A percentile compares a stretch with the other conserved stretches of the same genome.
phyloP scores from a whole-genome alignment of 2,797 vertebrate species.

The Austrolebias charrua region DNA sequence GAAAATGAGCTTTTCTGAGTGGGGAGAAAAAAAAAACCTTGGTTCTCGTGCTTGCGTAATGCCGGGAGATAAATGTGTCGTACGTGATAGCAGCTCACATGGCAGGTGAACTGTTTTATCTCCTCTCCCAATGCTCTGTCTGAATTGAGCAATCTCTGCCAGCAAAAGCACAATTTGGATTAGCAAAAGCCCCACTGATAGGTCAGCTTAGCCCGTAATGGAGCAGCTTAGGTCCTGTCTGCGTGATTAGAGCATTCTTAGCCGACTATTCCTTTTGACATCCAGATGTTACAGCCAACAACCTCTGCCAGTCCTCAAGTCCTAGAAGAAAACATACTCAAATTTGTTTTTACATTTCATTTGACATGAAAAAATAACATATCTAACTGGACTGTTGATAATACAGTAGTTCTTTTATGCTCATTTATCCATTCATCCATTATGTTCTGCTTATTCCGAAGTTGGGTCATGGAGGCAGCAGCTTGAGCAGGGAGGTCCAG shows the following conservation, averaged over 20 bases:
- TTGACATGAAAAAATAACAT: slow-evolving; percentile 22
- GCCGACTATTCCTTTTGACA: slow-evolving; percentile 65
- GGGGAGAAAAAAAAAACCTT: slow-evolving; percentile 7
- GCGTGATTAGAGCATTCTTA: slow-evolving; percentile 79
- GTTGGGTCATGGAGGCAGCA: too few species aligned
- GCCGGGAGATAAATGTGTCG: slow-evolving; percentile 56
- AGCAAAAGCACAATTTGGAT: slow-evolving; percentile 82
- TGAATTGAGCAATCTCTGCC: slow-evolving; percentile 76
- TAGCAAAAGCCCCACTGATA: slow-evolving; percentile 79
- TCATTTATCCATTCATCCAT: neutral
- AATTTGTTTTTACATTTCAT: neutral
- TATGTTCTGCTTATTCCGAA: too few species aligned
- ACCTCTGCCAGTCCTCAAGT: too few species aligned
- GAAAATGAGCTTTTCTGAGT: slow-evolving; percentile 39
- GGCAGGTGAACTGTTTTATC: slow-evolving; percentile 62
- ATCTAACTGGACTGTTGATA: neutral
- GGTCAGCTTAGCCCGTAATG: slow-evolving; percentile 83
- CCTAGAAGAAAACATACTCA: slow-evolving; percentile 1
- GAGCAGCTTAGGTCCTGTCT: slow-evolving; percentile 81
- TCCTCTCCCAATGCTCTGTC: slow-evolving; percentile 41
- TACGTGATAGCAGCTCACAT: slow-evolving; percentile 53
- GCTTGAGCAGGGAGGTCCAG: too few species aligned
- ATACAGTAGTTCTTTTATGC: slow-evolving; percentile 1
- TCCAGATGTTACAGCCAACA: slow-evolving; percentile 77
- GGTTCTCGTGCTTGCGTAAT: slow-evolving; percentile 45